These are phyloP conservation scores for Notiomystis cincta DNA, from an alignment of 2,113 vertebrate species.

Conservation along the genomic window DNA sequence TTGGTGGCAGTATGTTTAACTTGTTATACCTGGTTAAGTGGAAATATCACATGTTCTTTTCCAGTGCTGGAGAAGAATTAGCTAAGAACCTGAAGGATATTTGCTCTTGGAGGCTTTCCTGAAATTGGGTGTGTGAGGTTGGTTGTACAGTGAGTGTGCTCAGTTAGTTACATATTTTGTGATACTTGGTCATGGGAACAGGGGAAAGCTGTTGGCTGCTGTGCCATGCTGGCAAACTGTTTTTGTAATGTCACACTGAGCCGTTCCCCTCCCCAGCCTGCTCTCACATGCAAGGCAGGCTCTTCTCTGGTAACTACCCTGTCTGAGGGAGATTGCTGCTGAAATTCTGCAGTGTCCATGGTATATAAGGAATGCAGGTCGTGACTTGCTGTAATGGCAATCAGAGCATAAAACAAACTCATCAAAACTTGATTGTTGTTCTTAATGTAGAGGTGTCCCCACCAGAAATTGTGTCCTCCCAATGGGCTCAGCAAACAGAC, in stretches of 20 bases:
- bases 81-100: background rate
- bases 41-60: background rate
- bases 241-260: background rate
- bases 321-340: background rate
- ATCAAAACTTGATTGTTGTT: background rate
- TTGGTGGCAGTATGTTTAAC: background rate
- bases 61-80: background rate
- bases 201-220: background rate
- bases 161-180: background rate
- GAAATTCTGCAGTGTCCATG: background rate
- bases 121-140: accelerated
- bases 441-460: background rate
- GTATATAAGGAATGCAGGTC: background rate
- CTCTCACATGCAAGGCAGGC: background rate
- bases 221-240: background rate
- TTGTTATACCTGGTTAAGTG: background rate
- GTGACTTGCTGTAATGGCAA: background rate
- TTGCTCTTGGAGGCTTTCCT: background rate
- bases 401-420: background rate
- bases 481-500: background rate
- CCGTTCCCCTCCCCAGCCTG: background rate
- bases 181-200: background rate
- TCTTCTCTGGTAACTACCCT: background rate
- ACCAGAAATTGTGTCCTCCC: background rate
- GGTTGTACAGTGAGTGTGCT: too few species aligned